Conservation (phyloP, 1,140 invertebrate species). For the Papilio dardanus region DNA sequence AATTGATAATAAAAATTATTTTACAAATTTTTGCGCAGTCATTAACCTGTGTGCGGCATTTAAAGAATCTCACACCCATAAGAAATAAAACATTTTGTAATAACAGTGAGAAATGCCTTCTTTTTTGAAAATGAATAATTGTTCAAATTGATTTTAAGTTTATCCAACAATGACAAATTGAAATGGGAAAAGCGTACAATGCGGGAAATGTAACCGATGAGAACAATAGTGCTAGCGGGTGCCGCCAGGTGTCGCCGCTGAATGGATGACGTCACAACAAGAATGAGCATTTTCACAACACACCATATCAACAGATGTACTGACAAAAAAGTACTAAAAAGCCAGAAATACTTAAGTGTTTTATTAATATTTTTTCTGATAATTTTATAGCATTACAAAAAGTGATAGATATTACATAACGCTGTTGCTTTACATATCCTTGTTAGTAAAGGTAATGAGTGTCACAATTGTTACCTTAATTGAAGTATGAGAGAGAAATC, state of each 20-base stretch:
- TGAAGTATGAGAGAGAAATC: neutral
- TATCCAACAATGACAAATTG: neutral
- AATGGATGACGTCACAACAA: neutral
- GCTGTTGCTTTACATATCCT: neutral
- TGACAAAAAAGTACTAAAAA: neutral
- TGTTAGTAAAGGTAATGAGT: neutral
- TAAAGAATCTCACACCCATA: neutral
- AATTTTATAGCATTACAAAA: neutral
- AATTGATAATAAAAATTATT: neutral
- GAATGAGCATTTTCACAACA: neutral
- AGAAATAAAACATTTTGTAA: no score
- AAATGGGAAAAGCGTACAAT: neutral
- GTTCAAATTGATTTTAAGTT: neutral
- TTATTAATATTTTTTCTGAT: no score
- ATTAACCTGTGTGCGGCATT: neutral
- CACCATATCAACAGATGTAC: neutral
- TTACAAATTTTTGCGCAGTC: neutral
- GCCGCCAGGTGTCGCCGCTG: neutral
- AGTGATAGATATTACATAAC: neutral
- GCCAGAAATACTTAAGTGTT: neutral
- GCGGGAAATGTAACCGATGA: neutral
- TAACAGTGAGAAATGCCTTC: no score
- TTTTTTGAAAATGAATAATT: neutral
- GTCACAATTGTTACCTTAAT: neutral
- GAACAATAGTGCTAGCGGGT: neutral